Evolutionary conservation across 2,888 invertebrate species (phyloP), one percentile per base, ranked within the genome.

Genomic region (Pseudococcus jackbeardsleyi): DNA sequence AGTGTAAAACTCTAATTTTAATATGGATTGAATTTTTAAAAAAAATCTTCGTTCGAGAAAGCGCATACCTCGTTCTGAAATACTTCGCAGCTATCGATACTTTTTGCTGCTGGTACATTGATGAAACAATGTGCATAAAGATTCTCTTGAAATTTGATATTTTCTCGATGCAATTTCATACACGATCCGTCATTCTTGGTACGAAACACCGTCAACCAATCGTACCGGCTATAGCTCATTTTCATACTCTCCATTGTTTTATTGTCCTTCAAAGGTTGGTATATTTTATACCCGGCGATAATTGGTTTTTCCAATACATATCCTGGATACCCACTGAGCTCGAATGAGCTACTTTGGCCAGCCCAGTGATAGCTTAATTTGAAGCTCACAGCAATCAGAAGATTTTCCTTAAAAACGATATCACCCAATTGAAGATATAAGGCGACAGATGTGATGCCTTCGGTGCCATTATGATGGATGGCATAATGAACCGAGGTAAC

Each of bases 241-340:
- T 89, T 84, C n/a, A 90, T 90, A 17, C 89, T 88, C 89, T 89
- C 72, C 90, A 90, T 84, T 89, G 88, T 85, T 2, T 46, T 19
- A 26, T 88, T 88, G 26, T 79, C 50, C n/a, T 64, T 85, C 7
- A n/a, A 42, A 5, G 48, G 9, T 64, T 48, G 89, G 11, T 42
- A 46, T 12, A 79, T n/a, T 89, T 91, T 91, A 33, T 89, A 91
- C 17, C 93, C 94, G 87, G 93, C 92, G 89, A 93, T 91, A 50
- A 96, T 92, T 0, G 96, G 96, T 90, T 94, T 93, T 9, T 94
- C 94, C 5, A 92, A 90, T 8, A 94, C 91, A 90, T 97, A 97
- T 4, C 96, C 96, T 0, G 96, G 96, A 91, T 94, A 95, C 3
- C 96, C 96, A 92, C 96, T 96, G 19, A 92, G 91, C 87, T 90